These are phyloP conservation scores for Brachynemurus nebulosus DNA, from an alignment of 2,888 invertebrate genomes.

Conservation along the genomic window DNA sequence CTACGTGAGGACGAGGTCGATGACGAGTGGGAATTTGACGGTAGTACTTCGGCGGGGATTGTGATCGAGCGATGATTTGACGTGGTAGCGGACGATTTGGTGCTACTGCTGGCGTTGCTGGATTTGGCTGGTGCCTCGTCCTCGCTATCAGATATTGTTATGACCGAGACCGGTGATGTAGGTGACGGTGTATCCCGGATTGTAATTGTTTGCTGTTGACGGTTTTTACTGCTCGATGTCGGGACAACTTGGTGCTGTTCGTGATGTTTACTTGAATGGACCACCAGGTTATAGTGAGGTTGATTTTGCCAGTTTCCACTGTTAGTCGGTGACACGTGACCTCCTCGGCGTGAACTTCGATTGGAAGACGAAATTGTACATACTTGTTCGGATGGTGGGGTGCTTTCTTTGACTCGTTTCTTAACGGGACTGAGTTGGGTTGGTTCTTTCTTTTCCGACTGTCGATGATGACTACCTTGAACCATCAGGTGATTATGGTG, in stretches of 20 bases:
- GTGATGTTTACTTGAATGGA: slow-evolving; percentile 2
- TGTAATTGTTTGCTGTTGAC: slow-evolving; percentile 74
- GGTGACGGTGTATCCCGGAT: slow-evolving; percentile 93
- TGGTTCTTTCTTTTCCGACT: slow-evolving; percentile 66
- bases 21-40: slow-evolving; percentile 30
- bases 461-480: slow-evolving; percentile 31
- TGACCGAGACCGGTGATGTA: slow-evolving; percentile 73
- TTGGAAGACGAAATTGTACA: slow-evolving; percentile 11
- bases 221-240: slow-evolving; percentile 27
- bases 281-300: slow-evolving; percentile 8
- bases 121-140: slow-evolving; percentile 55
- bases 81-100: slow-evolving; percentile 10
- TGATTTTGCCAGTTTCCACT: slow-evolving; percentile 15
- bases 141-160: slow-evolving; percentile 91
- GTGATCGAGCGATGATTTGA: slow-evolving; percentile 7
- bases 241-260: slow-evolving; percentile 22
- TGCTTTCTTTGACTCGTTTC: slow-evolving; percentile 92
- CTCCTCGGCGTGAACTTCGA: slow-evolving; percentile 20
- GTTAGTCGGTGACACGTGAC: slow-evolving; percentile 27
- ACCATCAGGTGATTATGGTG: slow-evolving; percentile 28
- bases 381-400: slow-evolving; percentile 54
- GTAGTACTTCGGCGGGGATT: slow-evolving; percentile 9
- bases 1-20: slow-evolving; percentile 24
- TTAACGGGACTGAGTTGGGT: slow-evolving; percentile 92
- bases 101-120: slow-evolving; percentile 31